These are phyloP conservation scores for Morpho deidamia DNA, from an alignment of 2,888 invertebrate species.

Conservation along the genomic window DNA sequence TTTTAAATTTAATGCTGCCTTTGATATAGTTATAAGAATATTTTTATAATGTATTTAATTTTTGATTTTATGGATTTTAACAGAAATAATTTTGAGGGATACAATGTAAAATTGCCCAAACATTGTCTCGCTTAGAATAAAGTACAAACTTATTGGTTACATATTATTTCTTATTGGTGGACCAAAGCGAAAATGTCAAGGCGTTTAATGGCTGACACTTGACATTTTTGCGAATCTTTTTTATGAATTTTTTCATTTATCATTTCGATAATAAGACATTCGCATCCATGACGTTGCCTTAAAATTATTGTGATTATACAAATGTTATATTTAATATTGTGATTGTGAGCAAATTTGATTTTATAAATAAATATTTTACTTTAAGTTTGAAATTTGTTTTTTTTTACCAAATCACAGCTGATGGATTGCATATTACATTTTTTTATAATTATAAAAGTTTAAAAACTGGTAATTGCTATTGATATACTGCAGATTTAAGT, in stretches of 20 bases:
- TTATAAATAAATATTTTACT: constrained; percentile 69
- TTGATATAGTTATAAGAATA: constrained; percentile 26
- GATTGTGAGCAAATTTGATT: constrained; percentile 37
- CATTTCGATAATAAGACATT: constrained; percentile 11
- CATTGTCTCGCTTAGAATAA: constrained; percentile 26
- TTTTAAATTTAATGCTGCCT: constrained; percentile 33
- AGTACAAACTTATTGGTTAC: background rate
- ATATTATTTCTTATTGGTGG: constrained; percentile 13
- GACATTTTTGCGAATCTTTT: constrained; percentile 57
- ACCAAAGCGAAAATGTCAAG: constrained; percentile 62
- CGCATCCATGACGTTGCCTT: constrained; percentile 54
- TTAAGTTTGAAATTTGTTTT: constrained; percentile 54
- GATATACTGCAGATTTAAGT: too few species aligned
- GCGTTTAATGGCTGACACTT: constrained; percentile 66
- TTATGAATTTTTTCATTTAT: constrained; percentile 10
- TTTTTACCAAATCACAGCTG: too few species aligned
- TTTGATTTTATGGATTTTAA: background rate
- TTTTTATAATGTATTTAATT: background rate
- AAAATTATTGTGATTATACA: constrained; percentile 45
- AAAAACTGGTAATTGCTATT: too few species aligned
- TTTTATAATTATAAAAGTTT: background rate
- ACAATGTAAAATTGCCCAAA: constrained; percentile 31
- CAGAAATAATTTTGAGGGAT: constrained; percentile 17
- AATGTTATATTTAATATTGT: constrained; percentile 53
- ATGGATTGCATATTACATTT: too few species aligned